These are phyloP conservation scores for Macaca mulatta DNA, from an alignment of 2,113 vertebrate species.

Conservation along the genomic window DNA sequence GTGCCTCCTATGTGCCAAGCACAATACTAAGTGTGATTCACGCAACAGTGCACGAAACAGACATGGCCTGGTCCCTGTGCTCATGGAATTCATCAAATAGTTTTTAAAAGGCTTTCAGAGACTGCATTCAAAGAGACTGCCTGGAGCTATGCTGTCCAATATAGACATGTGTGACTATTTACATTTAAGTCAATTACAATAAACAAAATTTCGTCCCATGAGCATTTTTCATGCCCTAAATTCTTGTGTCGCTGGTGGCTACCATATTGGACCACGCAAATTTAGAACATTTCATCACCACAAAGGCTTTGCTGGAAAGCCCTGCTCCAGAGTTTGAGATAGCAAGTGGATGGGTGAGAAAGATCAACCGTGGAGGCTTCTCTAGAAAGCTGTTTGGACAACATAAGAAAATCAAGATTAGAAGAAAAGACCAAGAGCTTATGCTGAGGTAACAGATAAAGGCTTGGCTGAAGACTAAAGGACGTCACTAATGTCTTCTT, in stretches of 20 bases:
- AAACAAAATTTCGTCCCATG: not conserved
- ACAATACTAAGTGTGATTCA: not conserved
- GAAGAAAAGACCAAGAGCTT: not conserved
- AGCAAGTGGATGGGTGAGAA: not conserved
- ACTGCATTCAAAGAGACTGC: not conserved
- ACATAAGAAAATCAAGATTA: not conserved
- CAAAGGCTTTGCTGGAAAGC: not conserved
- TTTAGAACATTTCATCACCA: not conserved
- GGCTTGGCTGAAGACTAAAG: not conserved
- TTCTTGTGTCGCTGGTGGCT: not conserved
- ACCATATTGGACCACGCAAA: not conserved
- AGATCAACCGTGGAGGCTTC: not conserved
- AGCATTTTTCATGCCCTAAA: not conserved
- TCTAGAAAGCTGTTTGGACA: not conserved
- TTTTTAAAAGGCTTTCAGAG: not conserved
- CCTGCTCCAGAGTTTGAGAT: not conserved
- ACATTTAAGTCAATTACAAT: not conserved
- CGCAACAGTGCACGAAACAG: not conserved
- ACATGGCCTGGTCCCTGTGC: not conserved
- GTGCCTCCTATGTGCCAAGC: not conserved
- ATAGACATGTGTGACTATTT: not conserved
- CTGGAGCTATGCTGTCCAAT: not conserved
- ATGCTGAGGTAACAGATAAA: conserved; percentile 11
- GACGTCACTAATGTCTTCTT: not conserved
- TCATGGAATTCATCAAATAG: not conserved